Evolutionary conservation across 2,113 vertebrate genomes (phyloP), one percentile per base, ranked within the genome.

Genomic region (Cichladusa arquata): DNA sequence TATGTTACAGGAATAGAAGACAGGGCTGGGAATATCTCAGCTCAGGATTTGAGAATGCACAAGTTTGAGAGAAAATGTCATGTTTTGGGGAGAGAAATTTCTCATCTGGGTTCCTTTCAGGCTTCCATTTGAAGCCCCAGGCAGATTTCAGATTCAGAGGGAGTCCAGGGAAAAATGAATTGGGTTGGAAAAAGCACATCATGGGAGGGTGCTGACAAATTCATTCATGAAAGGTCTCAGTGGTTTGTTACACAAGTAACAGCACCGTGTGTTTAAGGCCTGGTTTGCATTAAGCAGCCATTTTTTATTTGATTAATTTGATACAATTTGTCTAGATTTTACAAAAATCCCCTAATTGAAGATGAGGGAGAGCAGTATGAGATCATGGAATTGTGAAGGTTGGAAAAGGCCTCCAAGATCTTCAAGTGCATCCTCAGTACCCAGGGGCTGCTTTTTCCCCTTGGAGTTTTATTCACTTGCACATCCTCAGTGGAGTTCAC

Each of bases 401-500:
- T 48, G 29, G 17, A 51, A 61, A 54, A 61, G 20, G 9, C 29
- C 12, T 69, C 54, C 62, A 15, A 2, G 20, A 22, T 34, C 20
- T 66, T 28, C 12, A 28, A 8, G 45, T 47, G 54, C 87, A 13
- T 31, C 47, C 54, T 47, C 7, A 26, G 24, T 33, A 12, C 33
- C 14, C 38, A 22, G 40, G 33, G 8, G 4, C 72, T n/a, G 80
- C 69, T 78, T 40, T 44, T 42, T 16, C 22, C 19, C 5, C 14
- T n/a, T 1, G 3, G 3, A 0, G 0, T 53, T 67, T 38, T 12
- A 2, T 61, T 56, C 18, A 9, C 38, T 87, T 1, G 0, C 48
- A 5, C 51, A 4, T 45, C 1, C 1, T 17, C 0, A 3, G 44
- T 19, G 79, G 82, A 45, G 44, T 77, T 42, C 58, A 6, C 1